phyloP scores from a whole-genome alignment of 64 coral and sea anemone species.

The Pachyseris speciosa region DNA sequence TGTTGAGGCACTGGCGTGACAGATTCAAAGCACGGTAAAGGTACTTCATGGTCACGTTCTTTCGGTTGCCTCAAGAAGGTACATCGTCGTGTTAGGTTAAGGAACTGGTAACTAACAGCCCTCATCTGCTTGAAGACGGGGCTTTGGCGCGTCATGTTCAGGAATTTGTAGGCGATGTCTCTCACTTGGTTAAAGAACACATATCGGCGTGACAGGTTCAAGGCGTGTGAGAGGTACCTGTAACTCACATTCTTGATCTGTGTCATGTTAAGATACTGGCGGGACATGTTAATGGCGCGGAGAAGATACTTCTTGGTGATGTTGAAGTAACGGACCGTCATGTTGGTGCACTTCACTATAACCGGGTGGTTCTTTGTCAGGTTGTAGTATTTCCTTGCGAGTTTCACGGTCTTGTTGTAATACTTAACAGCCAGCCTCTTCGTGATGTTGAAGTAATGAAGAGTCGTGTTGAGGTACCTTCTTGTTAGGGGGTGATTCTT shows the following conservation, averaged over 20 bases:
- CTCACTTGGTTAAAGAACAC: neutral
- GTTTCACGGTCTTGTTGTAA: neutral
- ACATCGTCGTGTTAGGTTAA: neutral
- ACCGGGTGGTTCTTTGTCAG: conserved; percentile 56
- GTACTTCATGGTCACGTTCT: conserved; percentile 30
- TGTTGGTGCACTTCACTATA: conserved; percentile 20
- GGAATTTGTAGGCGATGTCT: neutral
- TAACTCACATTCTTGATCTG: neutral
- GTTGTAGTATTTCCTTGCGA: conserved; percentile 56
- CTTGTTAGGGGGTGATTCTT: conserved; percentile 62
- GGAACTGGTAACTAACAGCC: neutral
- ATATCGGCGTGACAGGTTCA: neutral
- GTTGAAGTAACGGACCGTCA: conserved; percentile 67
- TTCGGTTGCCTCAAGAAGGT: neutral
- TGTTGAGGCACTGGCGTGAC: conserved; percentile 24
- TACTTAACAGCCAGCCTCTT: conserved; percentile 17
- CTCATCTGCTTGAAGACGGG: neutral
- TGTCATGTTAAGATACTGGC: neutral
- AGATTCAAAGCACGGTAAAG: neutral
- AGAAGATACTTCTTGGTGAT: conserved; percentile 31
- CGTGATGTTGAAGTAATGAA: conserved; percentile 71
- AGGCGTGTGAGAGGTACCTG: neutral
- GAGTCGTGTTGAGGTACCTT: conserved; percentile 34
- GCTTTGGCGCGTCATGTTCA: neutral
- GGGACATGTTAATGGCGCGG: neutral